Base-by-base conservation (phyloP, 1,140 invertebrate species). In the Lordiphosa mommai region DNA sequence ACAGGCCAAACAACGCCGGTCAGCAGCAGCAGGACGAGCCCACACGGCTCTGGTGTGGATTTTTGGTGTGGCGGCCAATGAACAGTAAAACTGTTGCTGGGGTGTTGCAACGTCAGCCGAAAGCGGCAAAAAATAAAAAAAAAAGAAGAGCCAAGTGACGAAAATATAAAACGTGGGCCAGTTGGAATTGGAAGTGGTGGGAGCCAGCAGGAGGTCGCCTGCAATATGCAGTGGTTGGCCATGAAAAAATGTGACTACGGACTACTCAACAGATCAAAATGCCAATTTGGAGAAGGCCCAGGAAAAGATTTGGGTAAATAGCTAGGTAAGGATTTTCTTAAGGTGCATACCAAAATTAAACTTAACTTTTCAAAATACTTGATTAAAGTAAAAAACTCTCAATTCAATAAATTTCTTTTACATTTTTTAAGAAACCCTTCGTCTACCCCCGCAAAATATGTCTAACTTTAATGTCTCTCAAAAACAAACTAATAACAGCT, bases 81-180 rank as follows among this genome's bases (percentile, higher is more conserved):
- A 84, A 69, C 77, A 61, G 66, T 76, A 76, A 80, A 82, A 82
- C 74, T 80, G 74, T 82, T 79, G 76, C 73, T 80, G 73, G 51
- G 55, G 59, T 64, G 65, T 76, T 63, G 58, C 64, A 69, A 52
- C 50, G 33, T 40, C 51, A 69, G 65, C 65, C 41, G 64, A 51
- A 50, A 68, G 29, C 64, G 63, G 33, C 38, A 43, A 36, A 59
- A 68, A 68, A 32, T 10, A 59, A 55, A 49, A 61, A 79, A 43
- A 23, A 9, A 61, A 58, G 52, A 58, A 29, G 34, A 20, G 33
- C 33, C 57, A 60, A 69, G 69, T 80, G 74, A 80, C 50, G 73
- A 79, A 77, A 77, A 77, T 73, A 72, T 72, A 61, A 69, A 73
- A 82, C 52, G 47, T 29, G 41, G 27, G 30, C 36, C 27, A 29